Evolutionary conservation across 92 coral and sea anemone genomes (phyloP).

Genomic region (Zoanthus gigantus): DNA sequence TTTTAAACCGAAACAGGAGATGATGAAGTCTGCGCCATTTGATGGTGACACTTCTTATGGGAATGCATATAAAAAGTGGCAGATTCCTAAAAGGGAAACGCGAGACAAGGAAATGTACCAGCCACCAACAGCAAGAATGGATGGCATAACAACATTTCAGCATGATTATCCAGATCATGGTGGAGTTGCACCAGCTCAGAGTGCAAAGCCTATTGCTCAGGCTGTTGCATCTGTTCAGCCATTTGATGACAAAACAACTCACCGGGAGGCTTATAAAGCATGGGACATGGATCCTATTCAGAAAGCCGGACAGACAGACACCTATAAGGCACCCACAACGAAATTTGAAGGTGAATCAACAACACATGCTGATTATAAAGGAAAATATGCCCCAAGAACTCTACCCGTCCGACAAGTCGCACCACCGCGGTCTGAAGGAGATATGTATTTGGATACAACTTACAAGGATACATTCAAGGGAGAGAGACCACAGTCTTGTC

Average conservation of each 20-base stretch:
- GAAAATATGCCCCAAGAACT: conserved; percentile 85
- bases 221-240: conserved; percentile 91
- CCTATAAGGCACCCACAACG: conserved; percentile 89
- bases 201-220: conserved; percentile 89
- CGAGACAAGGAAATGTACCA: conserved; percentile 86
- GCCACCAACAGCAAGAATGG: conserved; percentile 88
- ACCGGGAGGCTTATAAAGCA: conserved; percentile 88
- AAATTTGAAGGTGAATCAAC: conserved; percentile 95
- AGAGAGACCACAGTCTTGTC: conserved; percentile 85
- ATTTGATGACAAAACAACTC: conserved; percentile 95
- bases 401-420: conserved; percentile 81
- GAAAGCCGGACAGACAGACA: conserved; percentile 75
- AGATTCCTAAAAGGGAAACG: conserved; percentile 76
- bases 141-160: conserved; percentile 88
- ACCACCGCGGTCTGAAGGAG: conserved; percentile 68
- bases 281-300: conserved; percentile 83
- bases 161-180: conserved; percentile 93
- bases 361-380: conserved; percentile 94
- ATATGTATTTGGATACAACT: conserved; percentile 90
- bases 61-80: conserved; percentile 84
- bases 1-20: conserved; percentile 88
- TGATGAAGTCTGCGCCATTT: conserved; percentile 89
- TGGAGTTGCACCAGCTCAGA: conserved; percentile 84
- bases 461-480: conserved; percentile 96
- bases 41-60: conserved; percentile 91